Percentiles rank a stretch among this genome's conserved stretches.
These are phyloP conservation scores for Origma solitaria DNA, from an alignment of 2,113 vertebrate species.

Conservation along the genomic window DNA sequence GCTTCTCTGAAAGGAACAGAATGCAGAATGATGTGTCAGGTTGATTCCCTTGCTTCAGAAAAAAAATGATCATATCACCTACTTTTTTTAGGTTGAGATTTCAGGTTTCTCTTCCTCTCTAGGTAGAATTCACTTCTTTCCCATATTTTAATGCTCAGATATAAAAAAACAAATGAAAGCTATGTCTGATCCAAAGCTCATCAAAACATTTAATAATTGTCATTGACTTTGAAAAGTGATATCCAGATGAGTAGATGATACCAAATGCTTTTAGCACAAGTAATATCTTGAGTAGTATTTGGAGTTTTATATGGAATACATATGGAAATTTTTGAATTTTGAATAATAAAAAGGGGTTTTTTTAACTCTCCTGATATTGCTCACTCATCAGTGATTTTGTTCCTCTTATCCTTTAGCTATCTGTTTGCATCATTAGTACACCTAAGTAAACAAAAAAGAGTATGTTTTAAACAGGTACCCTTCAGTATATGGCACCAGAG, in stretches of 20 bases:
- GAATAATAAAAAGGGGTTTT: neutral
- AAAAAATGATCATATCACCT: neutral
- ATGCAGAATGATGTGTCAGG: neutral
- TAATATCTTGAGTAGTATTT: neutral
- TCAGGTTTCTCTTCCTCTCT: neutral
- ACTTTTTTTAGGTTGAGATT: neutral
- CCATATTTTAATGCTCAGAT: neutral
- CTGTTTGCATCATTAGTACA: neutral
- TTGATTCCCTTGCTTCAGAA: neutral
- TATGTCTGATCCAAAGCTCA: neutral
- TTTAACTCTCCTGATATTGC: neutral
- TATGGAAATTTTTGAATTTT: neutral
- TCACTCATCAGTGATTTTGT: neutral
- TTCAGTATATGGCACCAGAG: constrained; percentile 99
- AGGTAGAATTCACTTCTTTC: neutral
- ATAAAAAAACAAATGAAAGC: neutral
- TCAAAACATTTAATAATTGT: neutral
- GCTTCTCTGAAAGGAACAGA: constrained; percentile 14
- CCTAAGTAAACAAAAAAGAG: neutral
- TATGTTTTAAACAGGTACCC: constrained; percentile 80
- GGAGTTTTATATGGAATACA: neutral
- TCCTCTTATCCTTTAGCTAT: neutral
- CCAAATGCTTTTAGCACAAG: neutral
- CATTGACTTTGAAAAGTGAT: neutral
- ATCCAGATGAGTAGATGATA: neutral